Conservation (phyloP, 2,113 vertebrate genomes). For the Brachypteracias leptosomus region DNA sequence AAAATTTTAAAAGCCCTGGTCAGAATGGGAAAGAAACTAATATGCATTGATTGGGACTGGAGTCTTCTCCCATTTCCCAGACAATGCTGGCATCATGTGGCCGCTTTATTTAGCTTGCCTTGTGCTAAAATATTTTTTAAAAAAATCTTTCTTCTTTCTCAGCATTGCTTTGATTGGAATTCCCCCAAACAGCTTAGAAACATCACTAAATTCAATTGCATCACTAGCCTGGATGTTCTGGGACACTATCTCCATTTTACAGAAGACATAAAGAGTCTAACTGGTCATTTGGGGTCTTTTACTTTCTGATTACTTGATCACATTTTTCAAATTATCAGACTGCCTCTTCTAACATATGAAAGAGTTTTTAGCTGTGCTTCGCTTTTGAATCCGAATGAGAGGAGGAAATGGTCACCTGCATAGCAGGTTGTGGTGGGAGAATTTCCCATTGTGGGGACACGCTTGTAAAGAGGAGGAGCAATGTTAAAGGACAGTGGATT, state of each 20-base stretch:
- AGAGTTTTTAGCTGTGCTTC: not conserved
- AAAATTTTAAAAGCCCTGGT: too few relatives aligned
- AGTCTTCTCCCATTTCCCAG: not conserved
- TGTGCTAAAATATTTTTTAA: not conserved
- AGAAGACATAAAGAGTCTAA: not conserved
- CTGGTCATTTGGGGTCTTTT: not conserved
- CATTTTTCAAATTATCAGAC: not conserved
- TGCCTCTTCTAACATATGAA: not conserved
- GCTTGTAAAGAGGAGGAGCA: not conserved
- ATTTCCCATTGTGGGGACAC: not conserved
- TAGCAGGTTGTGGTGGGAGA: not conserved
- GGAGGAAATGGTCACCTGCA: not conserved
- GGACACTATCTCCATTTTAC: not conserved
- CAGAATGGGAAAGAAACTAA: not conserved
- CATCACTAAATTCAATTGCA: not conserved
- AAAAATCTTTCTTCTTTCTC: not conserved
- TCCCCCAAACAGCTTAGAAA: not conserved
- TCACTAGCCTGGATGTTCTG: not conserved
- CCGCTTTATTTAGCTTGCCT: not conserved
- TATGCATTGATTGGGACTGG: not conserved
- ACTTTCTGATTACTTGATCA: not conserved
- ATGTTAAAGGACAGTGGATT: not conserved
- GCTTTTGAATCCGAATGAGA: not conserved
- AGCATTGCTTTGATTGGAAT: not conserved
- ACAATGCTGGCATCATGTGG: constrained; percentile 63